Percentiles rank a stretch among this genome's conserved stretches.
Evolutionary conservation across 2,113 vertebrate genomes (phyloP).

Genomic region (Crotalus tigris): DNA sequence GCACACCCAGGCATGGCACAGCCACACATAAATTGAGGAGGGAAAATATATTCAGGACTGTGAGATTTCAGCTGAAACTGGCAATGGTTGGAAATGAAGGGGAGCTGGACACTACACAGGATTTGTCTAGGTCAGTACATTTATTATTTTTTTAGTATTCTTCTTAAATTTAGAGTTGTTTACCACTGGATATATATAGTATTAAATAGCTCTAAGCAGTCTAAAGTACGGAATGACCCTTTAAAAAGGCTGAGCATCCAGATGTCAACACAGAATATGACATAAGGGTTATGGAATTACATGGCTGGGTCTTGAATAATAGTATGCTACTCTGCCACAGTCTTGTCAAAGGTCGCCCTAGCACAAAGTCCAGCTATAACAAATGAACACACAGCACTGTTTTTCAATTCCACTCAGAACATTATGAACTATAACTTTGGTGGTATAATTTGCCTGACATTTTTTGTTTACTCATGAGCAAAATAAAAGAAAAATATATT

Average conservation of each 20-base stretch:
- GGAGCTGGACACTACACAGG: not conserved
- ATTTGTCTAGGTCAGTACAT: not conserved
- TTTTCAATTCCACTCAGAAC: not conserved
- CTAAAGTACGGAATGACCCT: not conserved
- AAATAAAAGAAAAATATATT: not conserved
- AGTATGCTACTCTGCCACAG: not conserved
- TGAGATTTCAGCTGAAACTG: not conserved
- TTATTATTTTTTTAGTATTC: not conserved
- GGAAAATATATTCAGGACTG: not conserved
- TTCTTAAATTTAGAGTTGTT: not conserved
- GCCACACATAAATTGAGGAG: not conserved
- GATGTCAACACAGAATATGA: not conserved
- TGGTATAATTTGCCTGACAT: not conserved
- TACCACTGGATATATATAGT: not conserved
- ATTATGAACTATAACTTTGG: not conserved
- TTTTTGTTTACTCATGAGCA: constrained; percentile 8
- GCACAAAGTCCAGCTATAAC: not conserved
- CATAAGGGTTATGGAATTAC: not conserved
- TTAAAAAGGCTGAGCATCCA: not conserved
- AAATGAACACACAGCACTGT: not conserved
- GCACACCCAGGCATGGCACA: not conserved
- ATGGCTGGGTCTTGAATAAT: not conserved
- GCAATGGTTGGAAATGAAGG: not conserved
- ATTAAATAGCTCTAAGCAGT: not conserved
- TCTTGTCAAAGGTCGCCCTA: not conserved